A percentile compares a stretch with the other conserved stretches of the same genome.
phyloP scores from a whole-genome alignment of 64 coral and sea anemone species.

The Cladopsammia gracilis region DNA sequence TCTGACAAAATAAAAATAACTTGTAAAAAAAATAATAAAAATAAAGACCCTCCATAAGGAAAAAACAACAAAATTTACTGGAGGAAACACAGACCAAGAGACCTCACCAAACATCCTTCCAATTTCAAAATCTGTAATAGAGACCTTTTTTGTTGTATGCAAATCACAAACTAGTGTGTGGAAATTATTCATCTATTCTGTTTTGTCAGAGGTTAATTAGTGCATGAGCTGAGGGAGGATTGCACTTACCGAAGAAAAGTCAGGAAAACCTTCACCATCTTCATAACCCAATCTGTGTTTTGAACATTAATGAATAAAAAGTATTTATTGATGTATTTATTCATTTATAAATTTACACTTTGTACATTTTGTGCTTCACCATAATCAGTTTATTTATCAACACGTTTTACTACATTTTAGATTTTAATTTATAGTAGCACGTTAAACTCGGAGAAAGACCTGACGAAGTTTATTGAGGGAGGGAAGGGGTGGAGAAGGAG shows the following conservation, averaged over 20 bases:
- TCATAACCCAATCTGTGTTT: constrained; percentile 59
- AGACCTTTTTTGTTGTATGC: background rate
- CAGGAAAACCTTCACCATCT: constrained; percentile 38
- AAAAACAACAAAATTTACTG: constrained; percentile 22
- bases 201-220: constrained; percentile 46
- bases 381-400: background rate
- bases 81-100: background rate
- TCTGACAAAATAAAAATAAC: constrained; percentile 49
- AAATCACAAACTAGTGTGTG: background rate
- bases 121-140: too few relatives aligned
- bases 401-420: background rate
- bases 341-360: background rate
- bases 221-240: background rate
- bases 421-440: too few relatives aligned
- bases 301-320: constrained; percentile 22
- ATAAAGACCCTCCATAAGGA: background rate
- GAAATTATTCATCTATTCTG: background rate
- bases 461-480: too few relatives aligned
- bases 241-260: constrained; percentile 49
- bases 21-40: background rate
- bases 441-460: too few relatives aligned
- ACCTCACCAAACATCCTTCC: background rate
- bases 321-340: background rate
- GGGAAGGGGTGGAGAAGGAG: too few relatives aligned
- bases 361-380: too few relatives aligned